These are phyloP conservation scores for Panulirus ornatus DNA, from an alignment of 1,140 invertebrate species.

Conservation along the genomic window DNA sequence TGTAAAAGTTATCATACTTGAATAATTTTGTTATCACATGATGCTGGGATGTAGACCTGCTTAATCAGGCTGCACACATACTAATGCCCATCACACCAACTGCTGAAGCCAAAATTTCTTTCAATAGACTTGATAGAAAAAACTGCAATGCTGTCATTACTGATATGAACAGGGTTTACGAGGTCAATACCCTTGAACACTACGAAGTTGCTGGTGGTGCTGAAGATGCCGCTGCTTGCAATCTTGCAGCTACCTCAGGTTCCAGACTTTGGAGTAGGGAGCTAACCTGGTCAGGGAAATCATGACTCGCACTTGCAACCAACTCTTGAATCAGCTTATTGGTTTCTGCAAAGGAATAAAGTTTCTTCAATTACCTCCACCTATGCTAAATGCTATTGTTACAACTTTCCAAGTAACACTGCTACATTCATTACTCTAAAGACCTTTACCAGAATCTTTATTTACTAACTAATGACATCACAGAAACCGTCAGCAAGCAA, in stretches of 20 bases:
- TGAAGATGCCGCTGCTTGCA: constrained; percentile 50
- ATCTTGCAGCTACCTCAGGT: constrained; percentile 50
- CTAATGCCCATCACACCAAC: neutral
- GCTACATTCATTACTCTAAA: neutral
- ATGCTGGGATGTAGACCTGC: neutral
- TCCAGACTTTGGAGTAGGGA: constrained; percentile 70
- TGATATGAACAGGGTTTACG: no score
- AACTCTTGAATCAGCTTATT: constrained; percentile 80
- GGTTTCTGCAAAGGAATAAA: constrained; percentile 78
- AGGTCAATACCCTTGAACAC: neutral
- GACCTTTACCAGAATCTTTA: neutral
- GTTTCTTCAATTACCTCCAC: neutral
- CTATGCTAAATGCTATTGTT: neutral
- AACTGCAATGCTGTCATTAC: neutral
- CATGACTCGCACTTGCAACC: constrained; percentile 79
- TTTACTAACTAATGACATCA: neutral
- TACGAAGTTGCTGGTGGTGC: constrained; percentile 19
- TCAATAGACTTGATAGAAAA: neutral
- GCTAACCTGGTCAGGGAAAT: constrained; percentile 82
- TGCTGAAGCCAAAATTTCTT: neutral
- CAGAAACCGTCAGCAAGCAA: neutral
- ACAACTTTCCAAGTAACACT: neutral
- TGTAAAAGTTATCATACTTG: neutral
- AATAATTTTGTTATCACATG: neutral
- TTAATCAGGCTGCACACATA: neutral